Evolutionary conservation across 2,888 invertebrate species (phyloP).

Genomic region (Portevinia maculata): DNA sequence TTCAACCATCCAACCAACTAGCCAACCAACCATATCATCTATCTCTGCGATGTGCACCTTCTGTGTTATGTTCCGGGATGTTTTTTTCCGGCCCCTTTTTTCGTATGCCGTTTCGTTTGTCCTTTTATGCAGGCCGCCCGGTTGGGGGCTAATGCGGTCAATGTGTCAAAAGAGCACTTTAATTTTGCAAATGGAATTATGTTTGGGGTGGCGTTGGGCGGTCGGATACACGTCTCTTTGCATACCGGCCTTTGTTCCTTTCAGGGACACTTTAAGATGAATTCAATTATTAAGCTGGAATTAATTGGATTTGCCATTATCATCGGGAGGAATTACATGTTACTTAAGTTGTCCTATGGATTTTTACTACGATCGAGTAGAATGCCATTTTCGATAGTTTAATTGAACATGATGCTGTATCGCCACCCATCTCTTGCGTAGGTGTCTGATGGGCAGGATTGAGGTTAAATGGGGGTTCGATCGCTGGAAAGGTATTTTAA

Average conservation of each 20-base stretch:
- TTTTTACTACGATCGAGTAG: constrained; percentile 28
- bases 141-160: constrained; percentile 71
- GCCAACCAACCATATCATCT: constrained; percentile 70
- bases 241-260: not conserved
- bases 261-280: constrained; percentile 63
- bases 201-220: constrained; percentile 36
- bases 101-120: not conserved
- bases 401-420: constrained; percentile 47
- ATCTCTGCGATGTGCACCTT: constrained; percentile 68
- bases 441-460: constrained; percentile 19
- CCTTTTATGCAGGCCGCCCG: constrained; percentile 30
- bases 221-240: constrained; percentile 21
- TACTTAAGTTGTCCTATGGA: constrained; percentile 71
- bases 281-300: constrained; percentile 69
- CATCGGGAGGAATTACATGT: constrained; percentile 64
- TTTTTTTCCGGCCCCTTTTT: constrained; percentile 11
- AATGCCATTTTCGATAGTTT: constrained; percentile 7
- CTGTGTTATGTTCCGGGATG: constrained; percentile 62
- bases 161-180: constrained; percentile 75
- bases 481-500: constrained; percentile 34
- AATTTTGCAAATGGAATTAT: constrained; percentile 74
- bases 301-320: constrained; percentile 72
- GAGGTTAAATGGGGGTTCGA: constrained; percentile 22
- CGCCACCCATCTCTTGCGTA: not conserved
- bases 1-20: constrained; percentile 69